Conservation (phyloP, 30 jellyfish, hydroid and myxozoan species). For the Hydractinia echinata region DNA sequence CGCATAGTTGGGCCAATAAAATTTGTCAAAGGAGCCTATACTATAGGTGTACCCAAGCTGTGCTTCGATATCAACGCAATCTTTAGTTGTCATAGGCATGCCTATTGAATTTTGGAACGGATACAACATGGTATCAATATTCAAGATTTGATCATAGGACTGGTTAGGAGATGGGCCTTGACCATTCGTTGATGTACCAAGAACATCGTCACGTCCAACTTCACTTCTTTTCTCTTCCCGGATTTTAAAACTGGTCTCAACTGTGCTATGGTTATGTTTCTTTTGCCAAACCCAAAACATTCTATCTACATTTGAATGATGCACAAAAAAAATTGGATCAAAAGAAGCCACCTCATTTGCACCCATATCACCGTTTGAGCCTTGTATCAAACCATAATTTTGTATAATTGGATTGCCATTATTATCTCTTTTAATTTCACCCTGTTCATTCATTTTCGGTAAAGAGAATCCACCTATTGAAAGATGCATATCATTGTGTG, state of each 20-base stretch:
- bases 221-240: not conserved
- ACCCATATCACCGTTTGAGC: constrained; percentile 53
- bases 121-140: constrained; percentile 28
- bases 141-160: not conserved
- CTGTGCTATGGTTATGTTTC: not conserved
- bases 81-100: constrained; percentile 25
- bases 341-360: constrained; percentile 42
- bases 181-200: constrained; percentile 22
- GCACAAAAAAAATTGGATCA: constrained; percentile 42
- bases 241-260: not conserved
- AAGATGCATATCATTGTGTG: constrained; percentile 36
- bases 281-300: constrained; percentile 50
- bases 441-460: not conserved
- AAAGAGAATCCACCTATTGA: constrained; percentile 34
- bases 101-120: constrained; percentile 39
- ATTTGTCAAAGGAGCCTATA: constrained; percentile 23
- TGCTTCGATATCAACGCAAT: constrained; percentile 30
- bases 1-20: not conserved
- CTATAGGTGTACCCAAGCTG: constrained; percentile 41
- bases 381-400: not conserved
- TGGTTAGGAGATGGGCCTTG: constrained; percentile 54
- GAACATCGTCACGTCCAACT: constrained; percentile 2
- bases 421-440: not conserved
- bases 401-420: not conserved
- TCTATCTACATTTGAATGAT: constrained; percentile 40